Percentiles rank a stretch among this genome's conserved stretches.
These are phyloP conservation scores for Thaleichthys pacificus DNA, from an alignment of 2,797 vertebrate species.

Conservation along the genomic window DNA sequence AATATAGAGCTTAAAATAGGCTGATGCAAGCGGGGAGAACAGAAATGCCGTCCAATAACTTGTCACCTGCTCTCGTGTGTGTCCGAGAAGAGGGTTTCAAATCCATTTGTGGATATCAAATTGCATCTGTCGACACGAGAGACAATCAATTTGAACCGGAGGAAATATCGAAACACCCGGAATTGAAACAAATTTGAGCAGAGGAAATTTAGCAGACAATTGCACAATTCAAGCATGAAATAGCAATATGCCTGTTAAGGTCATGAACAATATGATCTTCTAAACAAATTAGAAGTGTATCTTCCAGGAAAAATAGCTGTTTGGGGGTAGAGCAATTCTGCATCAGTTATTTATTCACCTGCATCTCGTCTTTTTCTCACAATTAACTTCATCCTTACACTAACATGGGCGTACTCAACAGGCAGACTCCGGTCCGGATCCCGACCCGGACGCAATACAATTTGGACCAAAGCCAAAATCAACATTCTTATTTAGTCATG, in stretches of 20 bases:
- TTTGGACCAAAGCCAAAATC: no score
- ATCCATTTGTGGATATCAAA: slow-evolving; percentile 28
- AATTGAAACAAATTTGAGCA: slow-evolving; percentile 36
- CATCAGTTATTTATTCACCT: no score
- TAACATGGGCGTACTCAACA: no score
- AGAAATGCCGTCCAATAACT: slow-evolving; percentile 15
- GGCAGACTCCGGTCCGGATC: no score
- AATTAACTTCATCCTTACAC: no score
- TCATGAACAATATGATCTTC: background rate
- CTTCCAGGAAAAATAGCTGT: no score
- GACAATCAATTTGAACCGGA: slow-evolving; percentile 31
- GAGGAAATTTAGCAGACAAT: slow-evolving; percentile 24
- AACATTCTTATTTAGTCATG: no score
- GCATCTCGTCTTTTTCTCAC: no score
- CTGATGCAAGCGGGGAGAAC: slow-evolving; percentile 16
- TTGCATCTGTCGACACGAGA: slow-evolving; percentile 33
- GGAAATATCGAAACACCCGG: slow-evolving; percentile 37
- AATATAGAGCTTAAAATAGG: slow-evolving; percentile 14
- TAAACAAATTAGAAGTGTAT: background rate
- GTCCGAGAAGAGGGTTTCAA: slow-evolving; percentile 21
- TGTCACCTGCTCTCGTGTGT: slow-evolving; percentile 8
- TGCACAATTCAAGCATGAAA: slow-evolving; percentile 10
- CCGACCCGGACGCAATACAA: no score
- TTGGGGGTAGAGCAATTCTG: no score
- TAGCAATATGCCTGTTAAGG: background rate